Base-by-base conservation (phyloP, 53 echinoderm and acorn worm genomes). In the Henricia sp. region DNA sequence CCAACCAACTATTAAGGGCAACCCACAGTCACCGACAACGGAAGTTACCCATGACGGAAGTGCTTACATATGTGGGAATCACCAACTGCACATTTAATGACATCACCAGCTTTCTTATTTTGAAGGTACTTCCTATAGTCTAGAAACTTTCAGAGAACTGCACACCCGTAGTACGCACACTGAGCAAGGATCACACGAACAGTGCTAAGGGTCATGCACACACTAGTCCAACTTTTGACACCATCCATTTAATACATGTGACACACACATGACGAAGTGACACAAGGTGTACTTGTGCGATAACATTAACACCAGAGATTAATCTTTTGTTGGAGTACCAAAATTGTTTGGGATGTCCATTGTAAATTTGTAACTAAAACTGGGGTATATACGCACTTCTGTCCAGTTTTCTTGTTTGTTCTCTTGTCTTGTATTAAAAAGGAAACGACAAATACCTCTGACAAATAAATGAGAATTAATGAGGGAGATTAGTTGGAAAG, bases 21-120 rank as follows among this genome's bases (percentile, higher is more conserved):
- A 40, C 77, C 37, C 20, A n/a, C n/a, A n/a, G 17, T 69, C 43
- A 21, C 48, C 64, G 36, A 32, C 44, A 50, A 40, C 48, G 4
- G 19, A n/a, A 19, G 60, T 21, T 12, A 46, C 64, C 80, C 62
- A 62, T 30, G 48, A 35, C 80, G 80, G 80, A 80, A 80, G 62
- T 64, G 8, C 50, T 35, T 36, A 48, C 80, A 48, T 77, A 26
- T 41, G 14, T 41, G 12, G 27, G 27, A 60, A 12, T 34, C 14
- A 60, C 62, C 32, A 17, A 23, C 33, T 12, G 13, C 62, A 3
- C 30, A 25, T 25, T 64, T 24, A 4, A 37, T 73, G 54, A 73
- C 73, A 37, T 73, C 52, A n/a, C 1, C 50, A 64, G 21, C 21
- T 16, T 52, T 54, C 13, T 23, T 54, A 4, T 37, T 36, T 36